Percentiles rank a stretch among this genome's conserved stretches.
These are phyloP conservation scores for Squalus acanthias DNA, from an alignment of 2,797 vertebrate genomes.

Conservation along the genomic window DNA sequence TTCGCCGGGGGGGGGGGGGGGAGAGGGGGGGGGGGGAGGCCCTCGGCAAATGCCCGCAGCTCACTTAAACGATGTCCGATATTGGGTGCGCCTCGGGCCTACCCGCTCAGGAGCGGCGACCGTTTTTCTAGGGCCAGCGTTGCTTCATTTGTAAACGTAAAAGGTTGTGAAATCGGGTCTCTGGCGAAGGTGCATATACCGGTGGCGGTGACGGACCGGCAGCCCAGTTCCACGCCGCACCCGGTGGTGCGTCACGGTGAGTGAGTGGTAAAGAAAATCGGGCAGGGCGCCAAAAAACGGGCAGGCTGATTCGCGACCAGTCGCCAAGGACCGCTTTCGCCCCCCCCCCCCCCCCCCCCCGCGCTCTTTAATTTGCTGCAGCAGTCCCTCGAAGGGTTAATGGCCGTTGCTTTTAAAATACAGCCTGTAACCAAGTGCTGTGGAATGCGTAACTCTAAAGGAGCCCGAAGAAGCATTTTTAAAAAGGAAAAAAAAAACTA, in stretches of 20 bases:
- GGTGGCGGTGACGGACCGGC: too few species aligned
- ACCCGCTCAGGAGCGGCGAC: neutral
- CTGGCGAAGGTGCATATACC: neutral
- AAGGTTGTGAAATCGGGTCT: neutral
- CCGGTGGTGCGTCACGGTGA: neutral
- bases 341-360: too few species aligned
- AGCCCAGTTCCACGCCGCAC: neutral
- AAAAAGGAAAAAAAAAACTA: neutral
- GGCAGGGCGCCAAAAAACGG: neutral
- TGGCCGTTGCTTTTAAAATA: neutral
- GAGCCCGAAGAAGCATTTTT: neutral
- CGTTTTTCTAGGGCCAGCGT: too few species aligned
- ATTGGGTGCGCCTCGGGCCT: neutral
- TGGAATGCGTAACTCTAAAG: neutral
- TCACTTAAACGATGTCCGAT: neutral
- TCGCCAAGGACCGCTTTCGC: neutral
- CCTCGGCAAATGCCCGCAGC: neutral
- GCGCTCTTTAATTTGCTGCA: neutral
- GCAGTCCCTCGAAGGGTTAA: neutral
- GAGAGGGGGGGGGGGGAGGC: too few species aligned
- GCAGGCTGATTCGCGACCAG: neutral
- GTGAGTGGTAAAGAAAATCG: neutral
- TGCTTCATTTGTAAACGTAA: too few species aligned
- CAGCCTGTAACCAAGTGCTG: neutral
- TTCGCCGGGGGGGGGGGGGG: neutral